A percentile compares a stretch with the other conserved stretches of the same genome.
Evolutionary conservation across 2,113 vertebrate genomes (phyloP).

Genomic region (Ariopsis seemanni): DNA sequence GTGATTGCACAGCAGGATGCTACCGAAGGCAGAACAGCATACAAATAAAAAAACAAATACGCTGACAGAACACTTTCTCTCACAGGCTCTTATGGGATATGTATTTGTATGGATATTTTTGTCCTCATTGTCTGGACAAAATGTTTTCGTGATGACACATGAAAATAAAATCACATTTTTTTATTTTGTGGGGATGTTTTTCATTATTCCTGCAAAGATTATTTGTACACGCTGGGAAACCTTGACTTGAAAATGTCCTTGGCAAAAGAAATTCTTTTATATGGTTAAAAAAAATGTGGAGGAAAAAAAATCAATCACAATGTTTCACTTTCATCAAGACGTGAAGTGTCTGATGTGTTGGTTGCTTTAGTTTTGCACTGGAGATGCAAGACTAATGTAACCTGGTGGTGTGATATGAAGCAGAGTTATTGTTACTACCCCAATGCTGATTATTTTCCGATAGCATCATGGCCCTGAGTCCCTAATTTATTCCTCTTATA

Average conservation of each 20-base stretch:
- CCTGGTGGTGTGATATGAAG: not conserved
- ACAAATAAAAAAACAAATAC: conserved; percentile 21
- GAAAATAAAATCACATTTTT: not conserved
- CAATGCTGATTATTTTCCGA: not conserved
- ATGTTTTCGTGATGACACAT: not conserved
- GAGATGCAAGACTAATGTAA: not conserved
- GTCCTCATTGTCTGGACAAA: conserved; percentile 5
- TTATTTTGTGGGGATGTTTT: not conserved
- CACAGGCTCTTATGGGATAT: not conserved
- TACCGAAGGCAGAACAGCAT: conserved; percentile 13
- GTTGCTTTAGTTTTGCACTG: not conserved
- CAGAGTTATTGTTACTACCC: not conserved
- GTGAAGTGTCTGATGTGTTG: not conserved
- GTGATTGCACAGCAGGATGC: conserved; percentile 9
- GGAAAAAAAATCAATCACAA: not conserved
- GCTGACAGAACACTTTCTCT: conserved; percentile 24
- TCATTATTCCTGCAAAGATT: not conserved
- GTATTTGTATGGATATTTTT: too few relatives aligned
- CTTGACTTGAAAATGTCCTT: not conserved
- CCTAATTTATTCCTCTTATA: not conserved
- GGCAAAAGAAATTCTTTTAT: not conserved
- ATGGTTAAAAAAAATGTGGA: not conserved
- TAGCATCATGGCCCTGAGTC: not conserved
- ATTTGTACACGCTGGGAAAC: not conserved
- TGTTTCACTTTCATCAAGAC: not conserved